Percentiles rank a stretch among this genome's conserved stretches.
Evolutionary conservation across 2,113 vertebrate genomes (phyloP).

Genomic region (Sclerurus mexicanus): DNA sequence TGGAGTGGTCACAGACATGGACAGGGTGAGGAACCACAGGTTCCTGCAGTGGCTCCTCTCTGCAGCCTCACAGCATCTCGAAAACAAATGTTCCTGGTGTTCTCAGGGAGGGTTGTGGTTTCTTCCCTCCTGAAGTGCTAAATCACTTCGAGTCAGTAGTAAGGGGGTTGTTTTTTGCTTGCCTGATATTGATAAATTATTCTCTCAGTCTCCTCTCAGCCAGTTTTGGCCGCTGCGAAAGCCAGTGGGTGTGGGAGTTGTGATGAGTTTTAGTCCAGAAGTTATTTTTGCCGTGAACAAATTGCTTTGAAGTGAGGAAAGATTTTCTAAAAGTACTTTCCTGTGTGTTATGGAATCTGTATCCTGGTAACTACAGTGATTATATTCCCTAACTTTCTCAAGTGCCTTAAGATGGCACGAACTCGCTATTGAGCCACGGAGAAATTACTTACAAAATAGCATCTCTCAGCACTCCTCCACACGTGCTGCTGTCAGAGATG

Average conservation of each 20-base stretch:
- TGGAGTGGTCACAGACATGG: accelerated
- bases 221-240: background rate
- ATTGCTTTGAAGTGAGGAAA: background rate
- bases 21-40: background rate
- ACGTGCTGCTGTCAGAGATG: background rate
- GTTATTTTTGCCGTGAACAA: background rate
- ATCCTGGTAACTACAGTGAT: background rate
- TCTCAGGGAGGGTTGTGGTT: background rate
- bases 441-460: background rate
- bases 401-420: background rate
- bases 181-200: background rate
- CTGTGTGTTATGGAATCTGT: background rate
- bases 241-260: background rate
- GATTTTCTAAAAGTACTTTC: background rate
- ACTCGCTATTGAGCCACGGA: background rate
- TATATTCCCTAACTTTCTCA: background rate
- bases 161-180: background rate
- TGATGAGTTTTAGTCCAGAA: background rate
- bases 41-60: background rate
- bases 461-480: accelerated
- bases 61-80: background rate
- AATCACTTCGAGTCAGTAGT: background rate
- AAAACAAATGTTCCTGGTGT: background rate
- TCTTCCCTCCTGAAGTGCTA: background rate
- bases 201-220: background rate